Percentiles rank a stretch among this genome's conserved stretches.
Evolutionary conservation across 2,888 invertebrate species (phyloP).

Genomic region (Coelopa pilipes): DNA sequence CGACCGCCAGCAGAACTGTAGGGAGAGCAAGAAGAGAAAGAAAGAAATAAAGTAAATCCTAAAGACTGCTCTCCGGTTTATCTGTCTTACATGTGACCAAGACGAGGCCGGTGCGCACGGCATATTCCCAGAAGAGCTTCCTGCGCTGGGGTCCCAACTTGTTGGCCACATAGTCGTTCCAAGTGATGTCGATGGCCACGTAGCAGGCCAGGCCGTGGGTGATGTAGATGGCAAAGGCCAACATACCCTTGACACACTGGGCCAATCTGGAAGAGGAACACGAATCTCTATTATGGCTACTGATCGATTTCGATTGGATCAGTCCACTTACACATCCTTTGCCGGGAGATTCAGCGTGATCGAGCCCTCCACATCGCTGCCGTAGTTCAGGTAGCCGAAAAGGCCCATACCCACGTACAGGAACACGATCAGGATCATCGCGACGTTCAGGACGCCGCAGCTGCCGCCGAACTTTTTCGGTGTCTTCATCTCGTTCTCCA

Average conservation of each 20-base stretch:
- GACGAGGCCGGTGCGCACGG: constrained; percentile 80
- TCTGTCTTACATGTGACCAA: constrained; percentile 80
- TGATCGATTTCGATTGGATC: neutral
- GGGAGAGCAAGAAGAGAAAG: constrained; percentile 43
- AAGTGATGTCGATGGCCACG: constrained; percentile 92
- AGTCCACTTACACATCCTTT: constrained; percentile 72
- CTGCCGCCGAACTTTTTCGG: constrained; percentile 83
- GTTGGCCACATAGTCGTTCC: constrained; percentile 80
- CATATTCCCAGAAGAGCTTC: constrained; percentile 79
- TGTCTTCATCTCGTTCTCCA: constrained; percentile 94
- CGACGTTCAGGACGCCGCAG: constrained; percentile 85
- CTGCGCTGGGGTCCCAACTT: constrained; percentile 72
- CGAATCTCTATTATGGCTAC: neutral
- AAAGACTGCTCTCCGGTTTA: neutral
- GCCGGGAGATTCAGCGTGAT: constrained; percentile 87
- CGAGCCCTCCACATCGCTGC: constrained; percentile 76
- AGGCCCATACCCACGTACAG: constrained; percentile 91
- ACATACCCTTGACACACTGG: constrained; percentile 77
- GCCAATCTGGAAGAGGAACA: constrained; percentile 70
- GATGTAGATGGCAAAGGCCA: constrained; percentile 86
- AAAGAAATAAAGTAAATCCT: neutral
- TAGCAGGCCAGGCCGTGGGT: constrained; percentile 95
- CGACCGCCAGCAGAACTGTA: constrained; percentile 84
- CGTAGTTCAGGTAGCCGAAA: constrained; percentile 90
- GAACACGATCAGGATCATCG: constrained; percentile 83